A percentile compares a stretch with the other conserved stretches of the same genome.
Conservation (phyloP, 2,888 invertebrate genomes). For the Plebejus argus region DNA sequence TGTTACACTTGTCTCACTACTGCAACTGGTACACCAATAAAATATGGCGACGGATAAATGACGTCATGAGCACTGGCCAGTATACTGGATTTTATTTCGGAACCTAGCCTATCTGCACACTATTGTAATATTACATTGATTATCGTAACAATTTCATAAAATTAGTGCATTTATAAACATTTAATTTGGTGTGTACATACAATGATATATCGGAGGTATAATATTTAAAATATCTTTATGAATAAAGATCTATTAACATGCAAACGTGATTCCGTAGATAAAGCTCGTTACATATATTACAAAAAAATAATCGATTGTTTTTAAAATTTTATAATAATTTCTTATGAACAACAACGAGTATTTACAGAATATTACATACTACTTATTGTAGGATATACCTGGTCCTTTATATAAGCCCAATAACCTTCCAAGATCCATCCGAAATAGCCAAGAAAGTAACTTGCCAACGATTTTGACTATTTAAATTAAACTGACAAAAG, state of each 20-base stretch:
- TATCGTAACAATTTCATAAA: neutral
- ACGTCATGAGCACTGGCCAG: neutral
- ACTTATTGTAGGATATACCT: slow-evolving; percentile 27
- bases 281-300: slow-evolving; percentile 16
- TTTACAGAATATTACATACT: slow-evolving; percentile 17
- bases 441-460: neutral
- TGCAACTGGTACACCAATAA: neutral
- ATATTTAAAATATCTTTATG: neutral
- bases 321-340: slow-evolving; percentile 7
- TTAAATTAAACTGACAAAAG: too few species aligned
- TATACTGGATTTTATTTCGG: neutral
- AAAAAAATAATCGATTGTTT: slow-evolving; percentile 8
- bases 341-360: slow-evolving; percentile 12
- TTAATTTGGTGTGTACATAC: slow-evolving; percentile 1
- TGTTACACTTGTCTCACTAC: neutral
- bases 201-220: slow-evolving; percentile 6
- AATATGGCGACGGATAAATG: neutral
- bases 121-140: slow-evolving; percentile 1
- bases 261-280: slow-evolving; percentile 13
- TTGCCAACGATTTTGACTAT: too few species aligned
- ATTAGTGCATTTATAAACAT: slow-evolving; percentile 7
- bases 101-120: neutral
- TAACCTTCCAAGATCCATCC: neutral
- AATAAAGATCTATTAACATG: slow-evolving; percentile 3
- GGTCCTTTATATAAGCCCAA: slow-evolving; percentile 29